phyloP scores from a whole-genome alignment of 1,140 invertebrate genomes.

The Andrena cerasifolii region DNA sequence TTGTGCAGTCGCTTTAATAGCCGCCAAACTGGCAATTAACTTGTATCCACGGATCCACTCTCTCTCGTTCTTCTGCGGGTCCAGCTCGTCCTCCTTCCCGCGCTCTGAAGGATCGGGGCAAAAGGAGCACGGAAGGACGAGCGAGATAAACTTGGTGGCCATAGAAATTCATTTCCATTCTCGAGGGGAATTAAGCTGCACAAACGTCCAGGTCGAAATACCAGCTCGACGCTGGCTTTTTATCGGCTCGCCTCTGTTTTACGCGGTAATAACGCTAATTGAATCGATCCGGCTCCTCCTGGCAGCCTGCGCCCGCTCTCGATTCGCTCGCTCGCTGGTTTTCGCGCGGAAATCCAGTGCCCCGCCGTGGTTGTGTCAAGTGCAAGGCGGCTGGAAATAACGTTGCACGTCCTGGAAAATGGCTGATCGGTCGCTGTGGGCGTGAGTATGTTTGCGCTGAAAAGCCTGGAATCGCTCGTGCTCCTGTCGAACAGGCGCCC shows the following conservation, averaged over 20 bases:
- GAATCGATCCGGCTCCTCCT: conserved; percentile 25
- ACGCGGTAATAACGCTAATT: conserved; percentile 26
- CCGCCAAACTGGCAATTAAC: conserved; percentile 57
- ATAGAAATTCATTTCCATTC: conserved; percentile 47
- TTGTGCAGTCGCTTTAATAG: conserved; percentile 53
- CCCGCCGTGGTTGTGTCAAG: too few relatives aligned
- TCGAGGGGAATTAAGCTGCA: conserved; percentile 48
- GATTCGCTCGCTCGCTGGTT: too few relatives aligned
- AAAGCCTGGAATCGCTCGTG: neutral
- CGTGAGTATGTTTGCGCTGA: neutral
- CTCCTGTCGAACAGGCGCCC: neutral
- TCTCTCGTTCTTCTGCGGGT: neutral
- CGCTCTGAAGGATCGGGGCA: neutral
- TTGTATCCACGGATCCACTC: conserved; percentile 27
- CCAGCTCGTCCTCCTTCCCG: neutral
- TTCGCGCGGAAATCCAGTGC: neutral
- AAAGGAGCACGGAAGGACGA: conserved; percentile 1
- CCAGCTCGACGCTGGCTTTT: conserved; percentile 26
- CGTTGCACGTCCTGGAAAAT: too few relatives aligned
- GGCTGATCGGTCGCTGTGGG: too few relatives aligned
- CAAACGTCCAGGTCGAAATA: conserved; percentile 24
- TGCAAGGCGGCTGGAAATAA: conserved; percentile 3
- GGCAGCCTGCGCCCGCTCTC: too few relatives aligned
- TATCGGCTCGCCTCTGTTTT: conserved; percentile 15
- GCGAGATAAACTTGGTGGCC: conserved; percentile 19